Evolutionary conservation across 2,797 vertebrate species (phyloP), one percentile per base, ranked within the genome.

Genomic region (Alauda arvensis): DNA sequence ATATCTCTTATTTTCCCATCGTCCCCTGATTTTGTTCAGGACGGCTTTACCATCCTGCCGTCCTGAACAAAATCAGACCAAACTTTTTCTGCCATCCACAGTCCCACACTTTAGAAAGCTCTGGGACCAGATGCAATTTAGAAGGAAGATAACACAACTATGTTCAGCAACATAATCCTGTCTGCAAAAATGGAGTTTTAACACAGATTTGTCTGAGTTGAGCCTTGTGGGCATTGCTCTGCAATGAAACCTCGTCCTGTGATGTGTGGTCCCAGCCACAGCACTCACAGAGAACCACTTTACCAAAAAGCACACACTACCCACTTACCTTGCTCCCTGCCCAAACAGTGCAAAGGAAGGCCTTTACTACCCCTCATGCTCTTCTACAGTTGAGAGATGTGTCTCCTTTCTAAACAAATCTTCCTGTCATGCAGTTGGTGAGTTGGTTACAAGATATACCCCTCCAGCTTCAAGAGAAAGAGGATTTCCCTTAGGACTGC

Each of bases 231-330:
- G 16, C 42, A 21, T 9, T 51, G 29, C 3, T 62, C 33, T 3
- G 0, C 21, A 17, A 17, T 21, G 28, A 45, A 8, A 8, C 4
- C 7, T 31, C 10, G 10, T 56, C 9, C 39, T 20, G 42, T 3
- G 6, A 13, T 28, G 3, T 6, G 10, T 19, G 10, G 37, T 39
- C 24, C 24, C 8, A 2, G 6, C 11, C 53, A 40, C 13, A 49
- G 28, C 17, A 16, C 26, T 31, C 0, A 0, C 3, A 26, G 51
- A 43, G 46, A 62, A 42, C 3, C 11, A 43, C 9, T 10, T 56
- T 23, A 49, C 29, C 14, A 42, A 69, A 76, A 71, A 55, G 1
- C 9, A 42, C 5, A 20, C 10, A 9, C 13, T 14, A 12, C 3
- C 3, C 3, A 1, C 13, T 39, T n/a, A 34, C 1, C 26, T 23